These are phyloP conservation scores for Acropora yongei DNA, from an alignment of 64 coral and sea anemone species.

Conservation along the genomic window DNA sequence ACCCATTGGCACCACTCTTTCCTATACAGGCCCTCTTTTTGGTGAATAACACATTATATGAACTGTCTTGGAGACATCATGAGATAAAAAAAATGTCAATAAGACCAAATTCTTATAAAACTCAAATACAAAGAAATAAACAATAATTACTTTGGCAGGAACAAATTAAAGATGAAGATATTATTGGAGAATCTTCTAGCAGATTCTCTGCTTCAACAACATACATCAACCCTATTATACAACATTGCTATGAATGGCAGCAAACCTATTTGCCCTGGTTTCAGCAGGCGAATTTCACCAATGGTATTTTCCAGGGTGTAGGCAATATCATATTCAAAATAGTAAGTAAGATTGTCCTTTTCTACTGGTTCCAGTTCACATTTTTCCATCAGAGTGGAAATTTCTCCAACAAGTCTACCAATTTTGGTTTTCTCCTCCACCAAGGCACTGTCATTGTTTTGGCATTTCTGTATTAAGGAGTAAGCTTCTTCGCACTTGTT, in stretches of 20 bases:
- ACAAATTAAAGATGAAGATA: too few relatives aligned
- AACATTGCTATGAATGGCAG: neutral
- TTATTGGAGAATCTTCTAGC: too few relatives aligned
- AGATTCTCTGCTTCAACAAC: too few relatives aligned
- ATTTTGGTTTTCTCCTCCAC: conserved; percentile 69
- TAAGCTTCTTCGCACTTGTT: conserved; percentile 75
- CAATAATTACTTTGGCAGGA: too few relatives aligned
- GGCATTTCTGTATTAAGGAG: conserved; percentile 42
- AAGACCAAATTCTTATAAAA: too few relatives aligned
- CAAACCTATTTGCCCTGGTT: conserved; percentile 33
- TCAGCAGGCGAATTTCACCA: conserved; percentile 38
- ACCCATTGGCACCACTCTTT: too few relatives aligned
- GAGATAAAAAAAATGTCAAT: too few relatives aligned
- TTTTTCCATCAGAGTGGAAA: conserved; percentile 34
- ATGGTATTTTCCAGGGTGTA: conserved; percentile 62
- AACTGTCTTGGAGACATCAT: too few relatives aligned
- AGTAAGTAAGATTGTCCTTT: conserved; percentile 62
- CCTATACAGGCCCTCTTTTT: too few relatives aligned
- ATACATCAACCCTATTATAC: too few relatives aligned
- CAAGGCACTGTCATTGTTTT: conserved; percentile 62
- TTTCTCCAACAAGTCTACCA: conserved; percentile 55
- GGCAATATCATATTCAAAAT: conserved; percentile 63
- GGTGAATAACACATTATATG: too few relatives aligned
- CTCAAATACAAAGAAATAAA: too few relatives aligned
- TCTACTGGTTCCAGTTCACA: conserved; percentile 68